phyloP scores from a whole-genome alignment of 2,797 vertebrate species.

The Propithecus deckenii region DNA sequence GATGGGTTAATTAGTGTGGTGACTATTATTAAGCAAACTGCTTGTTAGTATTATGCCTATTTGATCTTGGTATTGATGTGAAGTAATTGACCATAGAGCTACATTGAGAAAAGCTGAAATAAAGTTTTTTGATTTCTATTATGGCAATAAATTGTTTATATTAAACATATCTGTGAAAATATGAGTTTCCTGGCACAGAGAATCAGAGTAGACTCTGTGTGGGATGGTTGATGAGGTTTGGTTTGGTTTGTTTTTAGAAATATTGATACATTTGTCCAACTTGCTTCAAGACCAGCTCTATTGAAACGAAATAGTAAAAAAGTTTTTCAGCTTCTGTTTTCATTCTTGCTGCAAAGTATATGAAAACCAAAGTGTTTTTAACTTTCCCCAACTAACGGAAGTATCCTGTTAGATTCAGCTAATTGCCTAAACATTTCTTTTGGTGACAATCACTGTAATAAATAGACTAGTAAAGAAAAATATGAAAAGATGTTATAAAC shows the following conservation, averaged over 20 bases:
- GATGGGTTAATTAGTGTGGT: slow-evolving; percentile 78
- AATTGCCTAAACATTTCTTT: slow-evolving; percentile 55
- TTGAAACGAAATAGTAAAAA: slow-evolving; percentile 49
- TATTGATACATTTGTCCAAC: slow-evolving; percentile 51
- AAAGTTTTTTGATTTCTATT: slow-evolving; percentile 71
- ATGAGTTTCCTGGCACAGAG: slow-evolving; percentile 46
- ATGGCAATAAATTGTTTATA: slow-evolving; percentile 71
- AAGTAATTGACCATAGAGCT: slow-evolving; percentile 79
- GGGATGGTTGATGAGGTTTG: slow-evolving; percentile 31
- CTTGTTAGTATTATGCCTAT: slow-evolving; percentile 80
- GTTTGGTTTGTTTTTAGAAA: slow-evolving; percentile 66
- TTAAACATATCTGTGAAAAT: slow-evolving; percentile 70
- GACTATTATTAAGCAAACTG: slow-evolving; percentile 79
- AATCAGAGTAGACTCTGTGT: slow-evolving; percentile 64
- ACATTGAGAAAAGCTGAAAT: slow-evolving; percentile 69
- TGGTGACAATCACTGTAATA: slow-evolving; percentile 40
- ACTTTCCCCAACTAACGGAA: neutral
- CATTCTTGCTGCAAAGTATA: neutral
- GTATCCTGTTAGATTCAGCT: slow-evolving; percentile 40
- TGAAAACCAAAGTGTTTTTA: slow-evolving; percentile 40
- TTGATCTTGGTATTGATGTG: slow-evolving; percentile 81
- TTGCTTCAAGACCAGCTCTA: slow-evolving; percentile 28
- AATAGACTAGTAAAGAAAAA: slow-evolving; percentile 60
- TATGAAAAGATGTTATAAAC: slow-evolving; percentile 49
- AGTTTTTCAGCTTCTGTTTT: slow-evolving; percentile 41